A percentile compares a stretch with the other conserved stretches of the same genome.
Conservation (phyloP, 2,888 invertebrate species). For the Synergus umbraculus region DNA sequence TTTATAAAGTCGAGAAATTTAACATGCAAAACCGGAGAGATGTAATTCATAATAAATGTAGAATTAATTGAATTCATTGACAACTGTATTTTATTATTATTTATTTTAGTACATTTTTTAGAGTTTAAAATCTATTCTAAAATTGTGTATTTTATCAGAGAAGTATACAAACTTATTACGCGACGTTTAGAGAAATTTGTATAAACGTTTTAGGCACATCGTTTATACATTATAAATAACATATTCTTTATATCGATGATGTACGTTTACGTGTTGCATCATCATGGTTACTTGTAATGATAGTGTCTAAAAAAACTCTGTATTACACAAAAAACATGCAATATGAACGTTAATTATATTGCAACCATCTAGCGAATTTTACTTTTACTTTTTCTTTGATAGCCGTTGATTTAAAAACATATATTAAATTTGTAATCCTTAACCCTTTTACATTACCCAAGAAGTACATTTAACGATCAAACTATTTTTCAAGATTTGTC, state of each 20-base stretch:
- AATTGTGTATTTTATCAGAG: background rate
- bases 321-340: conserved; percentile 15
- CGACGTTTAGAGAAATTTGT: conserved; percentile 11
- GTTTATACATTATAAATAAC: background rate
- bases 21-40: no score
- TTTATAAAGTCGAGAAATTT: background rate
- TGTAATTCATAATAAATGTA: no score
- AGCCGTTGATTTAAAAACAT: background rate
- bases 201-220: background rate
- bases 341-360: background rate
- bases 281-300: conserved; percentile 25
- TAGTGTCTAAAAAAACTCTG: background rate
- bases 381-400: background rate
- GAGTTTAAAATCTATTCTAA: background rate
- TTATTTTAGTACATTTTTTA: background rate
- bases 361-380: background rate
- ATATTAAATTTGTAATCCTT: background rate
- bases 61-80: no score
- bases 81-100: background rate
- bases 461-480: background rate
- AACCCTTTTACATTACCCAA: background rate
- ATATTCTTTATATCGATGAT: conserved; percentile 7
- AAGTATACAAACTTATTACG: background rate
- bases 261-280: conserved; percentile 3
- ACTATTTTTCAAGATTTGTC: background rate